These are phyloP conservation scores for Polypterus senegalus DNA, from an alignment of 2,113 vertebrate genomes.

Conservation along the genomic window DNA sequence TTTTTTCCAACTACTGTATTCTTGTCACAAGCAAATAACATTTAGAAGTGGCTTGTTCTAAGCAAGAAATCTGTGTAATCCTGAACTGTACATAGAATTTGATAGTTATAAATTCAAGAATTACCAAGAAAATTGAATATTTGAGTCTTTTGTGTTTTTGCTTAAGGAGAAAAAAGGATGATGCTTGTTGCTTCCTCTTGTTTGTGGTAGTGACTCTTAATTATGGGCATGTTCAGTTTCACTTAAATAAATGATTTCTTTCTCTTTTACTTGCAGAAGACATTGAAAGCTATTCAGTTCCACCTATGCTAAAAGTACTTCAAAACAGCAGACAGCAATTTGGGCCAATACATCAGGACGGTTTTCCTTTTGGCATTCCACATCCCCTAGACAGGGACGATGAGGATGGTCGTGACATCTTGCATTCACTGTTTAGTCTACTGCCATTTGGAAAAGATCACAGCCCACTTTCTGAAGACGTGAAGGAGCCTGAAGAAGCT, in stretches of 20 bases:
- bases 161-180: no score
- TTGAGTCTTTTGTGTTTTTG: no score
- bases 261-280: conserved; percentile 36
- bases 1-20: no score
- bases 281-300: conserved; percentile 52
- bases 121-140: no score
- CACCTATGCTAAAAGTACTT: conserved; percentile 64
- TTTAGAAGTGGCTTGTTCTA: no score
- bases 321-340: conserved; percentile 31
- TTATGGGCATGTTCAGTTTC: background rate
- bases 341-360: conserved; percentile 28
- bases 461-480: conserved; percentile 7
- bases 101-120: no score
- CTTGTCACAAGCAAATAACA: no score
- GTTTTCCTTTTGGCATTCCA: conserved; percentile 34
- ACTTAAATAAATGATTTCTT: conserved; percentile 6
- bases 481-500: conserved; percentile 54
- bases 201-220: no score
- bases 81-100: no score
- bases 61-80: no score
- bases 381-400: conserved; percentile 51
- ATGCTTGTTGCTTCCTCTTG: no score
- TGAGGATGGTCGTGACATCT: conserved; percentile 25
- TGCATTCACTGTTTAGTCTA: conserved; percentile 29
- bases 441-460: conserved; percentile 11